Evolutionary conservation across 2,797 vertebrate species (phyloP), one percentile per base, ranked within the genome.

Genomic region (Hippoglossus hippoglossus): DNA sequence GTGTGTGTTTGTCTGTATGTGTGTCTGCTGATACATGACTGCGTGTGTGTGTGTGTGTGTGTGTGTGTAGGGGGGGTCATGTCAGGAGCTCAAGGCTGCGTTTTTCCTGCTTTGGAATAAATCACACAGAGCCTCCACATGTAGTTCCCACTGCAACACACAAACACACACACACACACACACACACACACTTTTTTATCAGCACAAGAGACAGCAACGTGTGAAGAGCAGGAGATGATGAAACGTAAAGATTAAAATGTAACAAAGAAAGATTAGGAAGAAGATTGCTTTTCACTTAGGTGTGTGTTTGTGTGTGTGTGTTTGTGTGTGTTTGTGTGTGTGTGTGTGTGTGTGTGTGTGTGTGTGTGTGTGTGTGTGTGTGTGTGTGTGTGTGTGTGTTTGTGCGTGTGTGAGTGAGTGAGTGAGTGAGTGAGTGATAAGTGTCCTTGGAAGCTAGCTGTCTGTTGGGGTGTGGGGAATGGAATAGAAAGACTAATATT

Each of bases 31-130:
- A 41, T 15, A 15, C 39, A n/a, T 19, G 55, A 25, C 36, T n/a
- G 56, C 63, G 54, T 31, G 28, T 28, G 25, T 28, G 16, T 28
- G 16, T 5, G 25, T 28, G 16, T 28, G 16, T 5, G 52, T 63
- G 25, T 62, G 44, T 63, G 46, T 26, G 49, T 55, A 34, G 25
- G 44, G 34, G 47, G 50, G 63, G 58, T 81, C 55, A 13, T 79
- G 83, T 87, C 79, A 79, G 58, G 56, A 88, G 87, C 87, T 92
- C 91, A 93, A 91, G 91, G 91, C 75, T 85, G 52, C 31, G 8
- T 75, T 81, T 84, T 75, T 76, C 52, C 54, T 68, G 76, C 80
- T 73, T 73, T 74, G 73, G 67, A 75, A 87, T 81, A 87, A 90
- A 87, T 90, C 74, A 75, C 67, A 75, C 80, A 79, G 59, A 67